Evolutionary conservation across 2,797 vertebrate species (phyloP).

Genomic region (Halcyon badia): DNA sequence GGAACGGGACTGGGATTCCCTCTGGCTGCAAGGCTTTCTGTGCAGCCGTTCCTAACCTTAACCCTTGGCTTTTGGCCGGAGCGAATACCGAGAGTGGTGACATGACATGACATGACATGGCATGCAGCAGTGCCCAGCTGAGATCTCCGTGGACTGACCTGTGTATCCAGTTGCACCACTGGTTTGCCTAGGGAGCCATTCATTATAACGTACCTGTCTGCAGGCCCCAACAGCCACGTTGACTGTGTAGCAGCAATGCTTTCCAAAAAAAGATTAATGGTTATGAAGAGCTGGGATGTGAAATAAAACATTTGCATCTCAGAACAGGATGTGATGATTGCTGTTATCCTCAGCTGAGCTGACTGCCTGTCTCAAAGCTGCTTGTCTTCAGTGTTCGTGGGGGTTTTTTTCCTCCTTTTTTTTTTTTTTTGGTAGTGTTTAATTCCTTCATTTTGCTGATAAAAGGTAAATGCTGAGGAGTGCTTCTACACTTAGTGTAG

Average conservation of each 20-base stretch:
- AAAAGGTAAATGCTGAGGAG: neutral
- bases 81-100: neutral
- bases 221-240: neutral
- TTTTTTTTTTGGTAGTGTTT: neutral
- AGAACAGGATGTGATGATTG: neutral
- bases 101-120: neutral
- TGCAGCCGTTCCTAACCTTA: neutral
- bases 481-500: neutral
- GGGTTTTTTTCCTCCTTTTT: too few relatives aligned
- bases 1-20: neutral
- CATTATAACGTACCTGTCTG: fast-evolving
- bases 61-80: neutral
- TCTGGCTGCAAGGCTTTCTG: neutral
- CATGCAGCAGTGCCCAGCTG: neutral
- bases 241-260: neutral
- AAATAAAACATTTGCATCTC: neutral
- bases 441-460: neutral
- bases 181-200: neutral
- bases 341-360: neutral
- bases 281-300: neutral
- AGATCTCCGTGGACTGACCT: neutral
- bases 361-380: neutral
- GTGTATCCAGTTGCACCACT: neutral
- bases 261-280: neutral
- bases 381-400: neutral